Percentiles rank a stretch among this genome's conserved stretches.
Evolutionary conservation across 2,113 vertebrate species (phyloP).

Genomic region (Aptenodytes patagonicus): DNA sequence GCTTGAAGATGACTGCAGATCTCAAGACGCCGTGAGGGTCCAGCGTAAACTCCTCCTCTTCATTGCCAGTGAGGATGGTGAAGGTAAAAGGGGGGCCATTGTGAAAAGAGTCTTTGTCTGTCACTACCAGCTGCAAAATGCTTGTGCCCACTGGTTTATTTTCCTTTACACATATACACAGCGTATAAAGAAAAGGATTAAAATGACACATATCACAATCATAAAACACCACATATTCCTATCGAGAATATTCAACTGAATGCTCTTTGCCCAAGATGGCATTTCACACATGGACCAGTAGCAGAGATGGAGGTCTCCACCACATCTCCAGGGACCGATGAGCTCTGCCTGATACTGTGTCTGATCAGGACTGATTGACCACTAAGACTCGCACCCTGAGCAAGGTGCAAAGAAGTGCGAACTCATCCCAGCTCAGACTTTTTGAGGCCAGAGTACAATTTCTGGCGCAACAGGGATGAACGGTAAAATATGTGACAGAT

Average conservation of each 20-base stretch:
- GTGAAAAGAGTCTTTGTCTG: slow-evolving; percentile 92
- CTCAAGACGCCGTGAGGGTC: slow-evolving; percentile 85
- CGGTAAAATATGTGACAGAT: background rate
- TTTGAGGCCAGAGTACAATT: background rate
- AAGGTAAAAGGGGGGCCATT: slow-evolving; percentile 95
- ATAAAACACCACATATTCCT: background rate
- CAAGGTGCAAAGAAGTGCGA: background rate
- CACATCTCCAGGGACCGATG: background rate
- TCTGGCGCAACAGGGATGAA: background rate
- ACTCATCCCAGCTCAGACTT: background rate
- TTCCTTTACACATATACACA: slow-evolving; percentile 79
- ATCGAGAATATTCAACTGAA: background rate
- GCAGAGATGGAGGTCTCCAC: background rate
- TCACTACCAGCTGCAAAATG: slow-evolving; percentile 91
- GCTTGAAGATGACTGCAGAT: slow-evolving; percentile 88
- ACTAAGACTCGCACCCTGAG: background rate
- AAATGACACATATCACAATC: slow-evolving; percentile 25
- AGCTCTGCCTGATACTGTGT: background rate
- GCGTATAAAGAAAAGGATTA: slow-evolving; percentile 47
- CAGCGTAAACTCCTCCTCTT: slow-evolving; percentile 87
- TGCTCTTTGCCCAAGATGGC: background rate
- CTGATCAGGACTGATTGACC: background rate
- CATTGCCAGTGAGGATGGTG: slow-evolving; percentile 89
- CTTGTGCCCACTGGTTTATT: slow-evolving; percentile 94
- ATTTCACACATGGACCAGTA: background rate